These are phyloP conservation scores for Ailurus styani DNA, from an alignment of 2,113 vertebrate species.

Conservation along the genomic window DNA sequence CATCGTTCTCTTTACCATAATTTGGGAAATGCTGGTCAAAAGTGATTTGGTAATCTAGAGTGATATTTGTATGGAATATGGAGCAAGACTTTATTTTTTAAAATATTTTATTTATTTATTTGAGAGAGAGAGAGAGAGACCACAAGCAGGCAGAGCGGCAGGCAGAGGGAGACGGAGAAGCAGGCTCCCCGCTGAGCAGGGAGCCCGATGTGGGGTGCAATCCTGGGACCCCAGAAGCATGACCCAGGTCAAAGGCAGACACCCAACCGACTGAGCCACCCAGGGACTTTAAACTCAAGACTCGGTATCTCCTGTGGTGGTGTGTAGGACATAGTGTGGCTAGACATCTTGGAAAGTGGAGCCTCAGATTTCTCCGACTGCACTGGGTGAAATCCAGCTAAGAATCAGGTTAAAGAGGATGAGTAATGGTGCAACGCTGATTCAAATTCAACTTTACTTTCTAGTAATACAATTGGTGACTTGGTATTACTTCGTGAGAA, in stretches of 20 bases:
- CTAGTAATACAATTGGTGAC: neutral
- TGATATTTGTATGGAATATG: neutral
- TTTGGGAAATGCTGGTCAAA: neutral
- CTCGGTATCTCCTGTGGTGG: rapidly evolving
- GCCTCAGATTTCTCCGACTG: rapidly evolving
- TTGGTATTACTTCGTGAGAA: neutral
- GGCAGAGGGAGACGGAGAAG: neutral
- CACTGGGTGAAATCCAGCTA: neutral
- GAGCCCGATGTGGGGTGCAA: too few relatives aligned
- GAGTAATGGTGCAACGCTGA: rapidly evolving
- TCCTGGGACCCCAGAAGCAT: neutral
- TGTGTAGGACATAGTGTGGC: rapidly evolving
- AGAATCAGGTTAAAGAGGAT: neutral
- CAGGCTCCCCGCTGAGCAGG: neutral
- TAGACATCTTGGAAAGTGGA: neutral
- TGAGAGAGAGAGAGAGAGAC: too few relatives aligned
- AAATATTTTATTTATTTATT: neutral
- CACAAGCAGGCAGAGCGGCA: neutral
- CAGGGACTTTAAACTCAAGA: neutral
- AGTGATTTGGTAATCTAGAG: neutral
- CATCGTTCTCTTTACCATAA: rapidly evolving
- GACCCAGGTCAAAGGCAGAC: too few relatives aligned
- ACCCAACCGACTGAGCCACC: too few relatives aligned
- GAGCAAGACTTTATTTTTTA: neutral
- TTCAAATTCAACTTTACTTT: neutral